A percentile compares a stretch with the other conserved stretches of the same genome.
These are phyloP conservation scores for Brachystomella parvula DNA, from an alignment of 1,140 invertebrate species.

Conservation along the genomic window DNA sequence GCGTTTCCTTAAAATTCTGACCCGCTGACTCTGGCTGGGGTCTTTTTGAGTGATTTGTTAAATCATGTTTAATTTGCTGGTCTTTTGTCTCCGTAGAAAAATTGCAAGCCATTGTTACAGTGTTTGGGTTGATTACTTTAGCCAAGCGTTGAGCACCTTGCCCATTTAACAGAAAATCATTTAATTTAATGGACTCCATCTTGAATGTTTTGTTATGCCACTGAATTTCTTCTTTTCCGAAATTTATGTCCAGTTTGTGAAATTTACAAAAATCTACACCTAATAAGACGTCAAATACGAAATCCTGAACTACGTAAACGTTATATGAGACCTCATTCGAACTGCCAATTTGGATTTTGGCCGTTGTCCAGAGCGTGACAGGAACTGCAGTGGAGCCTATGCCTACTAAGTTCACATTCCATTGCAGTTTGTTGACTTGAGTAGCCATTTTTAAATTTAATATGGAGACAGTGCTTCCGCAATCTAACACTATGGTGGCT, in stretches of 20 bases:
- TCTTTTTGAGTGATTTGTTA: no score
- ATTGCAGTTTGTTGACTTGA: background rate
- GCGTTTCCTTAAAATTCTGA: no score
- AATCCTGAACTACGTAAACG: background rate
- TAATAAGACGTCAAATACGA: background rate
- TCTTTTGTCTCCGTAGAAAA: no score
- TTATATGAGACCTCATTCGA: background rate
- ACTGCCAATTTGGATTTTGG: background rate
- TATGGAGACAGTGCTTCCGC: background rate
- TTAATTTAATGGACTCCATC: background rate
- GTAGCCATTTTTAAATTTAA: background rate
- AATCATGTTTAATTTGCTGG: no score
- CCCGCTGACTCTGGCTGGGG: no score
- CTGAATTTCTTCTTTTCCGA: background rate
- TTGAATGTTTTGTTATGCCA: background rate
- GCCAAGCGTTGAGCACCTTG: no score
- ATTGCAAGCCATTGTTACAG: no score
- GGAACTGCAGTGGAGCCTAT: background rate
- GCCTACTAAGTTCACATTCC: background rate
- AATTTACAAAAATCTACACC: background rate
- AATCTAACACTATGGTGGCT: background rate
- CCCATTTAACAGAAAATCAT: no score
- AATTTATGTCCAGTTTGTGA: background rate
- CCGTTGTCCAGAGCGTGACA: background rate
- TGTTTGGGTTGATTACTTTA: no score